Evolutionary conservation across 1,140 invertebrate genomes (phyloP).

Genomic region (Tetragonula clypearis): DNA sequence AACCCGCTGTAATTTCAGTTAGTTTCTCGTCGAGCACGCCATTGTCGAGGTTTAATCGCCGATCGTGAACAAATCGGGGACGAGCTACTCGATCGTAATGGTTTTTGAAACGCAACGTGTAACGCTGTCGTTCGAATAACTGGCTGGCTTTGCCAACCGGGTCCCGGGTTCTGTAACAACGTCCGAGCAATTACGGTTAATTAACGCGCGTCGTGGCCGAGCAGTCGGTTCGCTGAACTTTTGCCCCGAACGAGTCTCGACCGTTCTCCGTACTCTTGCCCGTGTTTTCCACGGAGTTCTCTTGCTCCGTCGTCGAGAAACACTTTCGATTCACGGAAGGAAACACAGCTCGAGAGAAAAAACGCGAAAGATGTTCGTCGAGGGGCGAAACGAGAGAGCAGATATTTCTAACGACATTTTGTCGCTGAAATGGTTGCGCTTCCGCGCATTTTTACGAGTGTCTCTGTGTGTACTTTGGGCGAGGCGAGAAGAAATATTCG

Average conservation of each 20-base stretch:
- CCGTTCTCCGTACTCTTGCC: neutral
- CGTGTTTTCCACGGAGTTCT: neutral
- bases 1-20: neutral
- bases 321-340: neutral
- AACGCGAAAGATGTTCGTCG: too few species aligned
- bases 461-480: too few species aligned
- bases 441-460: too few species aligned
- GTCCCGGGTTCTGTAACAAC: conserved; percentile 11
- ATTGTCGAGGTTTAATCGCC: neutral
- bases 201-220: conserved; percentile 44
- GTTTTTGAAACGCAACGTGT: neutral
- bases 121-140: neutral
- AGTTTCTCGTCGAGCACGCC: neutral
- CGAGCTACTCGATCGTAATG: neutral
- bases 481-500: too few species aligned
- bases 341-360: too few species aligned
- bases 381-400: too few species aligned
- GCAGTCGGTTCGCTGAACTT: conserved; percentile 39
- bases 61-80: neutral
- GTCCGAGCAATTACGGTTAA: conserved; percentile 49
- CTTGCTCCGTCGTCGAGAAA: neutral
- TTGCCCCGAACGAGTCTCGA: neutral
- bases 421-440: too few species aligned
- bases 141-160: too few species aligned
- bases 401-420: too few species aligned